These are phyloP conservation scores for Montifringilla adamsi DNA, from an alignment of 2,113 vertebrate species.

Conservation along the genomic window DNA sequence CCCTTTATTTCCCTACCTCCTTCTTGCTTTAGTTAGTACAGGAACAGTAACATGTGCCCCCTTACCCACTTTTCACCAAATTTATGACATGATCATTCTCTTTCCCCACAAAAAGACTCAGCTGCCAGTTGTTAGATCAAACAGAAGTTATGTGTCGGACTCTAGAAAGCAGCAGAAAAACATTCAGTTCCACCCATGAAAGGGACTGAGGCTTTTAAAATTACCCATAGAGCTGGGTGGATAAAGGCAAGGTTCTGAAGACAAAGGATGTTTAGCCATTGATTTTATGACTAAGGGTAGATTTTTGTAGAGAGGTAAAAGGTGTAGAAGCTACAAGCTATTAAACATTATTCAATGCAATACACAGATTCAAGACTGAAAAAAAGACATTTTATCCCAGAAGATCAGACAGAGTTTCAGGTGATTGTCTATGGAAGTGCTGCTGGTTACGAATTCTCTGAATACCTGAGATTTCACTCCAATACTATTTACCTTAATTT, in stretches of 20 bases:
- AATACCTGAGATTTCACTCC: not conserved
- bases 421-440: not conserved
- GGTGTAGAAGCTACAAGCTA: not conserved
- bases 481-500: not conserved
- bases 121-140: not conserved
- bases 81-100: not conserved
- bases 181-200: not conserved
- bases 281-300: not conserved
- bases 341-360: not conserved
- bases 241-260: not conserved
- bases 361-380: not conserved
- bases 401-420: not conserved
- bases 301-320: not conserved
- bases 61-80: not conserved
- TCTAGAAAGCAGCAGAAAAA: not conserved
- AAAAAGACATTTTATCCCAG: not conserved
- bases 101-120: not conserved
- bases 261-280: not conserved
- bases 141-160: not conserved
- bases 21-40: not conserved
- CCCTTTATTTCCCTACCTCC: not conserved
- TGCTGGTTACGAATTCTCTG: not conserved
- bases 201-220: not conserved
- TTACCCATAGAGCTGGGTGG: not conserved
- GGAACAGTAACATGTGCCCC: not conserved